Percentiles rank a stretch among this genome's conserved stretches.
Conservation (phyloP, 2,888 invertebrate species). For the Zelleria hepariella region DNA sequence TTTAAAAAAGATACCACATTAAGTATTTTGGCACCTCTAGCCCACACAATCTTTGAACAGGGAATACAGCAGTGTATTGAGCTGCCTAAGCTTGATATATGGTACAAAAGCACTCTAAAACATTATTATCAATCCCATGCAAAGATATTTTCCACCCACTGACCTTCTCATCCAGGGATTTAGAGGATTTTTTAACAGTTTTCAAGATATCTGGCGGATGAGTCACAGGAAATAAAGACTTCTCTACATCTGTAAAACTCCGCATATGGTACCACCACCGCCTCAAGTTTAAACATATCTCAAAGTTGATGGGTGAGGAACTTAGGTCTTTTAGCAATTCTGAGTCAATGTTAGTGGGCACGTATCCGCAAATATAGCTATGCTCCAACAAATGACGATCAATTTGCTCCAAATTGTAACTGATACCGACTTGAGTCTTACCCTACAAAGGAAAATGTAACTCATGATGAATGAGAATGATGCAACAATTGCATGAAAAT, state of each 20-base stretch:
- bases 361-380: conserved; percentile 73
- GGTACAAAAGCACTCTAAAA: not conserved
- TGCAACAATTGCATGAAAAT: conserved; percentile 22
- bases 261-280: conserved; percentile 75
- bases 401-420: conserved; percentile 35
- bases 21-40: too few species aligned
- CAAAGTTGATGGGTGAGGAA: conserved; percentile 33
- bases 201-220: conserved; percentile 29
- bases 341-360: conserved; percentile 65
- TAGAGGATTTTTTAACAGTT: conserved; percentile 27
- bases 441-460: conserved; percentile 40
- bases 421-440: conserved; percentile 21
- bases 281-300: conserved; percentile 57
- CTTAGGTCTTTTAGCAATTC: conserved; percentile 42
- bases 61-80: too few species aligned
- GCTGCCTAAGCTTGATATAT: not conserved
- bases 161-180: conserved; percentile 42
- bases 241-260: conserved; percentile 70
- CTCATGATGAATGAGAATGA: conserved; percentile 21
- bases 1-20: too few species aligned
- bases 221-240: conserved; percentile 45
- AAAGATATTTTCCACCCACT: conserved; percentile 22
- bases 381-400: conserved; percentile 60
- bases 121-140: not conserved
- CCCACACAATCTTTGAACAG: too few species aligned